Evolutionary conservation across 1,140 invertebrate genomes (phyloP).

Genomic region (Drosophila sucinea): DNA sequence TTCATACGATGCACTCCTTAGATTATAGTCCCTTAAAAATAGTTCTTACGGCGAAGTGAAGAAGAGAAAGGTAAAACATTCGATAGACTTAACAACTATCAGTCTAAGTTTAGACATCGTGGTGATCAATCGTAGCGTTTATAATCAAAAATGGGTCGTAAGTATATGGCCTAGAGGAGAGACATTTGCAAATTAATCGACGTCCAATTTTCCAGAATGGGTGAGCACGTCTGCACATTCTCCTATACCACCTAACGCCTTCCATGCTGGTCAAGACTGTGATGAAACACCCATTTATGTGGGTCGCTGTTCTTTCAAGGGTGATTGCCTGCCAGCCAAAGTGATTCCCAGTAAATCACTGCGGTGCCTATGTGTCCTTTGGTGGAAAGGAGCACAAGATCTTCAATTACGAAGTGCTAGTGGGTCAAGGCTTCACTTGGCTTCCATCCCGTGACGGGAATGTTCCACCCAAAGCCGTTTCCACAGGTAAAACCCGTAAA

Average conservation of each 20-base stretch:
- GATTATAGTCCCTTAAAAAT: too few species aligned
- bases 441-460: neutral
- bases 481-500: neutral
- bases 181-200: too few species aligned
- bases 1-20: too few species aligned
- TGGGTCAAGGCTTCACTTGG: neutral
- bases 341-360: neutral
- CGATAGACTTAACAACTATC: too few species aligned
- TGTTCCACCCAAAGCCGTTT: neutral
- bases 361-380: neutral
- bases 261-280: neutral
- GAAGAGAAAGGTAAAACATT: too few species aligned
- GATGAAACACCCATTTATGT: neutral
- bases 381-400: neutral
- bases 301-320: neutral
- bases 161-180: too few species aligned
- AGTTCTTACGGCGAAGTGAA: too few species aligned
- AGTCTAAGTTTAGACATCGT: too few species aligned
- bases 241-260: neutral
- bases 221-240: slow-evolving; percentile 55
- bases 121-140: too few species aligned
- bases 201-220: slow-evolving; percentile 57
- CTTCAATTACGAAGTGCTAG: neutral
- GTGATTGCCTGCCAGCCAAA: neutral
- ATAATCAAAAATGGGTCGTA: too few species aligned